Evolutionary conservation across 2,888 invertebrate genomes (phyloP), one percentile per base, ranked within the genome.

Genomic region (Oscheius myriophilus): DNA sequence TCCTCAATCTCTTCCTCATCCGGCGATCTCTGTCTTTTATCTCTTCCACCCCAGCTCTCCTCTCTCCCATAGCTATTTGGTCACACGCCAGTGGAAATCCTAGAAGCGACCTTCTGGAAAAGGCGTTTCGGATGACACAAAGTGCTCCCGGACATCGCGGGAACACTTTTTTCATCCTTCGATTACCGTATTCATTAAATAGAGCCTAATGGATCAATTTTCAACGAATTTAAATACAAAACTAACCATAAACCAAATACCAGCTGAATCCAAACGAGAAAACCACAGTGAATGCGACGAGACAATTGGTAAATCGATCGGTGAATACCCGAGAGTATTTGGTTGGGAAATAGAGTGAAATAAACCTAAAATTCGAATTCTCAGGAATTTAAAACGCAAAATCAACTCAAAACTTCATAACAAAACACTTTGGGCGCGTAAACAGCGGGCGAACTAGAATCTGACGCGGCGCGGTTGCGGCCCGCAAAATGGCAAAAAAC

Each of bases 271-370:
- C 61, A 16, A 76, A 69, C 0, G 75, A 75, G 7, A 76, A 18
- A 0, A 64, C 26, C 0, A 76, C 61, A 18, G 73, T 79, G 12
- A 55, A 49, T 46, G 58, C 61, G 18, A 79, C 72, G 14, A 79
- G 33, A 12, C 67, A 26, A 1, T 70, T 73, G 4, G 79, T 79
- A 67, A 76, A 73, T 1, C 67, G 42, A 14, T 76, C 79, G 14
- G 76, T 79, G 72, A 79, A 79, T 18, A 79, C 74, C 0, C 61
- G 66, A 18, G 70, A 67, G 45, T 79, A 79, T 23, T 73, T 68
- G 11, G 79, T 76, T 6, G 79, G 79, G 54, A 79, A 79, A 62
- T 79, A 79, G n/a, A 79, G 65, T 1, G 76, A 79, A 18, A 79
- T 74, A 63, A 79, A 79, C 26, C 78, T 78, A 55, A 42, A 75